phyloP scores from a whole-genome alignment of 2,797 vertebrate species.

The Crenichthys baileyi region DNA sequence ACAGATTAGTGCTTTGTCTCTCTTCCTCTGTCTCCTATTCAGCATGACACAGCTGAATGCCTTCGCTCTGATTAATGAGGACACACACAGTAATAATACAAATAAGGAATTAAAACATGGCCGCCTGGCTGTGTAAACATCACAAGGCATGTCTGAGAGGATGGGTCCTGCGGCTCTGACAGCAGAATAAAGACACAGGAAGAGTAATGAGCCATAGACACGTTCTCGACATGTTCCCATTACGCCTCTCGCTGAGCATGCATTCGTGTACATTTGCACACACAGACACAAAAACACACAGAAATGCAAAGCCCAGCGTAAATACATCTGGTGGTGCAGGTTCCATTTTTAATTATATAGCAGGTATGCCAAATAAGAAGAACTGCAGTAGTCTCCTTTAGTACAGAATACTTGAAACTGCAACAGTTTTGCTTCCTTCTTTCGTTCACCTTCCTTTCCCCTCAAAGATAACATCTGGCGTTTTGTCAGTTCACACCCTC shows the following conservation, averaged over 20 bases:
- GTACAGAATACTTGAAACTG: not conserved
- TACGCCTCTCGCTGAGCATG: conserved; percentile 53
- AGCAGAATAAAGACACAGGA: conserved; percentile 72
- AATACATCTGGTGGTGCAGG: conserved; percentile 26
- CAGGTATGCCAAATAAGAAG: not conserved
- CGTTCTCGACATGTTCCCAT: conserved; percentile 76
- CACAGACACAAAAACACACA: conserved; percentile 17
- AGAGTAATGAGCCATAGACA: conserved; percentile 78
- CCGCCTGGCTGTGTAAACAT: conserved; percentile 79
- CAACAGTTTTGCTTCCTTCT: conserved; percentile 26
- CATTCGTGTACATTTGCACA: conserved; percentile 19
- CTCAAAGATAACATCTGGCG: conserved; percentile 34
- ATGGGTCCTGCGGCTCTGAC: conserved; percentile 76
- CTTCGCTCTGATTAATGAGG: conserved; percentile 79
- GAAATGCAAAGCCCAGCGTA: conserved; percentile 17
- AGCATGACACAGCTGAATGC: conserved; percentile 72
- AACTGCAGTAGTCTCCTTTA: not conserved
- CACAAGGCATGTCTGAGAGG: conserved; percentile 71
- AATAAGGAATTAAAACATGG: conserved; percentile 74
- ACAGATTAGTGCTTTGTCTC: conserved; percentile 33
- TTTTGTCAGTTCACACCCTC: conserved; percentile 45
- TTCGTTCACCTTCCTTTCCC: conserved; percentile 16
- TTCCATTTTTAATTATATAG: conserved; percentile 1
- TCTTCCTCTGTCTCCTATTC: conserved; percentile 25
- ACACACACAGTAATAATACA: conserved; percentile 76